phyloP scores from a whole-genome alignment of 2,888 invertebrate genomes.

The Apamea anceps region DNA sequence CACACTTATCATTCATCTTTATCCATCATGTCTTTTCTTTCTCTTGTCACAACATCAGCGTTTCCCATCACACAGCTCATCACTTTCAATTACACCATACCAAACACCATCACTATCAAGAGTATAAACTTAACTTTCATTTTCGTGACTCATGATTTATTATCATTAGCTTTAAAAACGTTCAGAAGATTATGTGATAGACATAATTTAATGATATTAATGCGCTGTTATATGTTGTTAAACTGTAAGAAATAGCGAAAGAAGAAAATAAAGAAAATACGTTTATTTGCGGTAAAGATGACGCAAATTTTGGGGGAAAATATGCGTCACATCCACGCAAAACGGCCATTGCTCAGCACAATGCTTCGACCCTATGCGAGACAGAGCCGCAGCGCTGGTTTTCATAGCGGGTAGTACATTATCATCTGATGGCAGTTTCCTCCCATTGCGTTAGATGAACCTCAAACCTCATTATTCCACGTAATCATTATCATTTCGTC shows the following conservation, averaged over 20 bases:
- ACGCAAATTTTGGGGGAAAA: not conserved
- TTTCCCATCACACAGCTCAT: not conserved
- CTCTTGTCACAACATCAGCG: not conserved
- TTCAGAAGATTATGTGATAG: conserved; percentile 32
- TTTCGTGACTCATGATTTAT: conserved; percentile 48
- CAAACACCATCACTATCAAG: conserved; percentile 9
- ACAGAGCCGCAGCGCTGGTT: no score
- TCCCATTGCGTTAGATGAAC: not conserved
- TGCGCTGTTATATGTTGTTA: conserved; percentile 4
- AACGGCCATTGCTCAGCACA: not conserved
- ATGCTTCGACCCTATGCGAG: not conserved
- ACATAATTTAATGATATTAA: conserved; percentile 56
- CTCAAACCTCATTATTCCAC: no score
- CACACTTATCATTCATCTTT: no score
- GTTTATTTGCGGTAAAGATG: not conserved
- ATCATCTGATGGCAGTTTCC: not conserved
- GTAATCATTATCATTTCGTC: not conserved
- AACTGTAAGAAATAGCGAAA: conserved; percentile 26
- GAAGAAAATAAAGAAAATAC: not conserved
- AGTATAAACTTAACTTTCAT: conserved; percentile 53
- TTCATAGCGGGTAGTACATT: not conserved
- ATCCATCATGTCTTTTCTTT: not conserved
- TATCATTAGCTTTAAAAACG: conserved; percentile 39
- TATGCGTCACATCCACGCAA: not conserved
- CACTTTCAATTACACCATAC: conserved; percentile 27